A percentile compares a stretch with the other conserved stretches of the same genome.
These are phyloP conservation scores for Punctoribates punctum DNA, from an alignment of 2,888 invertebrate species.

Conservation along the genomic window DNA sequence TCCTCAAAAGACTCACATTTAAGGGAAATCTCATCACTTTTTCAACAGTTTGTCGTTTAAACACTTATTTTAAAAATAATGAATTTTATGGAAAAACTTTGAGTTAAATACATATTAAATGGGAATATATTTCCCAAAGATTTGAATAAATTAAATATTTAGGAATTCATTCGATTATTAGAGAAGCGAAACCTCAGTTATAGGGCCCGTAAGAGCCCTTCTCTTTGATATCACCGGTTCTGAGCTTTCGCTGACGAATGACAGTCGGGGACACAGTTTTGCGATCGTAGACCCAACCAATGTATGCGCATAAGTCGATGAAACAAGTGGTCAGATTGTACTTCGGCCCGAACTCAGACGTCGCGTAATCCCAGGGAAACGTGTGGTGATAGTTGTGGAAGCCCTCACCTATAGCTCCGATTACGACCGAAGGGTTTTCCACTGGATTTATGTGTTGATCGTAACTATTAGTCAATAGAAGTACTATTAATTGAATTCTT, in stretches of 20 bases:
- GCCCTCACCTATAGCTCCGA: constrained; percentile 53
- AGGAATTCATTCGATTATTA: neutral
- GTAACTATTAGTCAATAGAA: constrained; percentile 53
- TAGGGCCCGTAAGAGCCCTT: constrained; percentile 37
- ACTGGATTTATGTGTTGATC: constrained; percentile 65
- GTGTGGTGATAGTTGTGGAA: constrained; percentile 57
- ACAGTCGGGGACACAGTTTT: constrained; percentile 51
- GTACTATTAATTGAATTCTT: neutral
- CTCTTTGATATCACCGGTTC: constrained; percentile 58
- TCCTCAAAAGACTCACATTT: no score
- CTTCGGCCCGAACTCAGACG: constrained; percentile 54
- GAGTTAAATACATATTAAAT: neutral
- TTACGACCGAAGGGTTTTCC: constrained; percentile 53
- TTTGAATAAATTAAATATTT: neutral
- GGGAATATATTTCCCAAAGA: neutral
- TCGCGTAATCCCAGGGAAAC: constrained; percentile 56
- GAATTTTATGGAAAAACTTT: no score
- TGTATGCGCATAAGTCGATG: constrained; percentile 53
- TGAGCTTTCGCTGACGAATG: constrained; percentile 51
- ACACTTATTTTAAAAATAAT: no score
- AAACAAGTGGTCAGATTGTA: constrained; percentile 55
- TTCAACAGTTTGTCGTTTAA: no score
- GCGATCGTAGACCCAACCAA: constrained; percentile 54
- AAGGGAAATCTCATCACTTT: no score
- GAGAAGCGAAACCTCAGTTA: neutral